Evolutionary conservation across 2,113 vertebrate genomes (phyloP), one percentile per base, ranked within the genome.

Genomic region (Pygoscelis antarcticus): DNA sequence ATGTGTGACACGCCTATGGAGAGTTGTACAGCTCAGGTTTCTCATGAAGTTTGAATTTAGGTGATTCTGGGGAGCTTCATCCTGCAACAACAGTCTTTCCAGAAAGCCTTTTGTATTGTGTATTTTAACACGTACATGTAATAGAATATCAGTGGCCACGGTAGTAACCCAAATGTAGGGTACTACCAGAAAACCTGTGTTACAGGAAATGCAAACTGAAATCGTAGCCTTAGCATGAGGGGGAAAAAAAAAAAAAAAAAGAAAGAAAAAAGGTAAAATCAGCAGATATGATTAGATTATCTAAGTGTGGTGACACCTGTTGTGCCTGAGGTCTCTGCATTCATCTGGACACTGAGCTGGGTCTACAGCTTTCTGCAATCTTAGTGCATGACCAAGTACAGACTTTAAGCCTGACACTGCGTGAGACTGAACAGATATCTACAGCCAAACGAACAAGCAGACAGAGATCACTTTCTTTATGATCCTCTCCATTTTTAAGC

Each of bases 1-100:
- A 18, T 3, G 7, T 1, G 14, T 13, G n/a, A 87, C 0, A 7
- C n/a, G 11, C 21, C 20, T 11, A 27, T 1, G 15, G 27, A 32
- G 47, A n/a, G 38, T 4, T n/a, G 20, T 3, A 23, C 26, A 69
- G 69, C 36, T 81, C 47, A 13, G 40, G n/a, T 11, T 47, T 87
- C 61, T 42, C n/a, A 19, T 2, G 5, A 58, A 65, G 32, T 12
- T 11, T 36, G 20, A 66, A 36, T 23, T 52, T 3, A 46, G 17
- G 46, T 8, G 40, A 36, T 40, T 72, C 44, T 23, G 60, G 34
- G 58, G 38, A 79, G 34, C 58, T 79, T 42, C 57, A n/a, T 40
- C 80, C 46, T 49, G 21, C 40, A 42, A 23, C 52, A n/a, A 27
- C 4, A 7, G 20, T 6, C 71, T 34, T 77, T 58, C 17, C 44